Evolutionary conservation across 1,140 invertebrate species (phyloP).

Genomic region (Drosophila mojavensis): DNA sequence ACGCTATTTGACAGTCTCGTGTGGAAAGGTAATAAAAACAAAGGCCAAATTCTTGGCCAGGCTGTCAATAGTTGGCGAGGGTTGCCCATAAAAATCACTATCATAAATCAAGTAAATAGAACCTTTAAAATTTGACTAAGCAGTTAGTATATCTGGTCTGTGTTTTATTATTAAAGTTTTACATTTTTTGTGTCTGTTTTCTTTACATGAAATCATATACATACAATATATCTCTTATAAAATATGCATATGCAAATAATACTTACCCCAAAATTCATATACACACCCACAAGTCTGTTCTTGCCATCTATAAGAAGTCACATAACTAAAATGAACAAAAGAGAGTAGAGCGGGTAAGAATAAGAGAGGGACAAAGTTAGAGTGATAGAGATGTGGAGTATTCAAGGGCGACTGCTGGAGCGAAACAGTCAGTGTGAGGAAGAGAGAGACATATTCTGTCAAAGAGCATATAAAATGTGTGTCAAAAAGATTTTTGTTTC

Average conservation of each 20-base stretch:
- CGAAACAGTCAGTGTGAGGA: no score
- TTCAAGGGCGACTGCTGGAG: no score
- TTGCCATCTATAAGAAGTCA: not conserved
- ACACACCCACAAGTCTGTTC: not conserved
- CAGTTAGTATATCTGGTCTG: not conserved
- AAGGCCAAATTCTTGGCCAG: constrained; percentile 36
- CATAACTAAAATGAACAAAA: not conserved
- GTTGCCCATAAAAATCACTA: not conserved
- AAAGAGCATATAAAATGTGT: no score
- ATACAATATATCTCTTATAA: not conserved
- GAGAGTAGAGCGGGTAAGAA: not conserved
- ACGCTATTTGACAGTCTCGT: constrained; percentile 52
- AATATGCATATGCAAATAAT: not conserved
- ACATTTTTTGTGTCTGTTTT: no score
- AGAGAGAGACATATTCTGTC: no score
- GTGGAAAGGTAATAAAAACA: constrained; percentile 64
- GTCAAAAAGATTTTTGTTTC: no score
- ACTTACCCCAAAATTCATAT: not conserved
- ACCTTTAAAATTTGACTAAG: not conserved
- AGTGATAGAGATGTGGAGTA: not conserved
- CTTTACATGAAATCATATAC: not conserved
- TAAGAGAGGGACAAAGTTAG: not conserved
- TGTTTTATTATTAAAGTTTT: not conserved
- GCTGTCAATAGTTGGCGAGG: constrained; percentile 63
- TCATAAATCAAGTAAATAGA: not conserved